Evolutionary conservation across 2,113 vertebrate species (phyloP).

Genomic region (Isichthys henryi): DNA sequence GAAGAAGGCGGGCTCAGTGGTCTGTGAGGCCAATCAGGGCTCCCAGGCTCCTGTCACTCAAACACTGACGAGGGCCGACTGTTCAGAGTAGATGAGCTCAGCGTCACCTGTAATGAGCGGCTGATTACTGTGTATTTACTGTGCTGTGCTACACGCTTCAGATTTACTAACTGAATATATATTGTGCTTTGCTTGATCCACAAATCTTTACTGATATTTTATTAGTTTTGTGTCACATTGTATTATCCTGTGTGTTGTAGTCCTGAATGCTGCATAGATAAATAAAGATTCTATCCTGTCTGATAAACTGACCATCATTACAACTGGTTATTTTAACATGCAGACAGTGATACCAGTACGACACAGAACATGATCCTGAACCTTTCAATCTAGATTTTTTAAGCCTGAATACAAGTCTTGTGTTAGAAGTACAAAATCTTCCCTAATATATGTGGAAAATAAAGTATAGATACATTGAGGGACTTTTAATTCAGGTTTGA

Average conservation of each 20-base stretch:
- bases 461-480: no score
- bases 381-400: not conserved
- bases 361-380: not conserved
- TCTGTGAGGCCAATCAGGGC: no score
- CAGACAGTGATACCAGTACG: not conserved
- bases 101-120: no score
- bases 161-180: no score
- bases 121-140: no score
- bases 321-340: not conserved
- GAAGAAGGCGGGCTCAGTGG: no score
- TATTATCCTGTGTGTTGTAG: not conserved
- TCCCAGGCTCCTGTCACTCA: no score
- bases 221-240: not conserved
- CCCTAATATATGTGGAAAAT: no score
- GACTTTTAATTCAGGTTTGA: not conserved
- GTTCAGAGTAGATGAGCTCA: no score
- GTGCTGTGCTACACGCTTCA: no score
- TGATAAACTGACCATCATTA: not conserved
- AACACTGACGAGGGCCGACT: no score
- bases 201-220: not conserved
- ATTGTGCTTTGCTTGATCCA: not conserved
- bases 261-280: not conserved
- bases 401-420: not conserved
- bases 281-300: not conserved
- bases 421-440: not conserved